Base-by-base conservation (phyloP, 2,113 vertebrate species). In the Passer domesticus region DNA sequence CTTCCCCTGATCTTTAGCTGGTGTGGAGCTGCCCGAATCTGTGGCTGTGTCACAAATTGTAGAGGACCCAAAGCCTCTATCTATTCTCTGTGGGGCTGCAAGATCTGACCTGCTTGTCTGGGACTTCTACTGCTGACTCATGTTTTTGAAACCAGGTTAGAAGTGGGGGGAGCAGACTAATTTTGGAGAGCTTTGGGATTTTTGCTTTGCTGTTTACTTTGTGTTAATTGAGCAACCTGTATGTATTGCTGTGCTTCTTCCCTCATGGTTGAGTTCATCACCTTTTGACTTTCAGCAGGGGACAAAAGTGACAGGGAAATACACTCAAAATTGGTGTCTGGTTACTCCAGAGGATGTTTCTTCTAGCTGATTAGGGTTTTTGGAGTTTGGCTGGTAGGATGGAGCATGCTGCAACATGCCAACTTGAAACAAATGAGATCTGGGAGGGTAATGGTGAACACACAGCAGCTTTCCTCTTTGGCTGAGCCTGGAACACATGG, bases 371-470 rank as follows among this genome's bases (percentile, higher is more conserved):
- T 76, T 56, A 84, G 72, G 80, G 52, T 7, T 80, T 91, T 89
- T 62, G 49, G 79, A 84, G 76, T 90, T 86, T 47, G 49, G 15
- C 28, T 64, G 83, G 44, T 90, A 81, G 85, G 78, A 79, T 92
- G 63, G 67, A 94, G 64, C 85, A 5, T 86, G 91, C 82, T 86
- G 46, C 23, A 80, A 68, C 75, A n/a, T 3, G 84, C 0, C 2
- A 46, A 24, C 39, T 43, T 78, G 69, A 96, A 94, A 69, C 23
- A 90, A 93, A 58, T 87, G 84, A 94, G 58, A 77, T 95, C 52
- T 84, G 53, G 15, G 72, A 80, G 62, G 58, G 39, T 85, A 91
- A 86, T 46, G 81, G 91, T 88, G 95, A 96, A 81, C 68, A 91
- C 58, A 56, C 24, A 46, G 47, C 72, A 82, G 64, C 82, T 78